These are phyloP conservation scores for Epirrhoe tristata DNA, from an alignment of 2,888 invertebrate species.

Conservation along the genomic window DNA sequence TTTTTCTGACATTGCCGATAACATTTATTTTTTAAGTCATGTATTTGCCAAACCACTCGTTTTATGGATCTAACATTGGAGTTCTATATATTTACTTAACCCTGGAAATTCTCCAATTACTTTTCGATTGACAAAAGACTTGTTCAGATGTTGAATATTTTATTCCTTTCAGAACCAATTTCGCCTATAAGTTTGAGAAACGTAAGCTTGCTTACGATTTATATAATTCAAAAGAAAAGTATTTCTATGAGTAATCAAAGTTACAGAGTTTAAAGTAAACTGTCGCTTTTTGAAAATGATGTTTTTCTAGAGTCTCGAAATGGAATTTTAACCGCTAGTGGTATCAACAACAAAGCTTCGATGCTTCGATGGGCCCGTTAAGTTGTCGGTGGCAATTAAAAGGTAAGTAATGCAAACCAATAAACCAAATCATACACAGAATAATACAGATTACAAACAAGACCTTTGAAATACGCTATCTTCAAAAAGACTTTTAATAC, in stretches of 20 bases:
- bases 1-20: background rate
- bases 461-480: background rate
- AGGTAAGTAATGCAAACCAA: no score
- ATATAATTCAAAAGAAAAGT: slow-evolving; percentile 17
- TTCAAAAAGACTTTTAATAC: no score
- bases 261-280: background rate
- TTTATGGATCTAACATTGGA: background rate
- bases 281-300: background rate
- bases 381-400: no score
- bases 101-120: background rate
- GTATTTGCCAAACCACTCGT: background rate
- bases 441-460: no score
- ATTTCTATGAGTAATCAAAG: background rate
- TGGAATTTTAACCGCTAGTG: no score
- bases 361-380: no score
- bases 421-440: no score
- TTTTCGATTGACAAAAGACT: slow-evolving; percentile 19
- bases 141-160: slow-evolving; percentile 26
- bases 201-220: slow-evolving; percentile 27
- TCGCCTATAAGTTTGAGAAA: slow-evolving; percentile 22
- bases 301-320: no score
- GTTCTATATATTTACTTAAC: slow-evolving; percentile 4
- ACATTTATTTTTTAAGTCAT: background rate
- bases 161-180: slow-evolving; percentile 23
- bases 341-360: no score